Evolutionary conservation across 2,888 invertebrate species (phyloP), one percentile per base, ranked within the genome.

Genomic region (Zelleria hepariella): DNA sequence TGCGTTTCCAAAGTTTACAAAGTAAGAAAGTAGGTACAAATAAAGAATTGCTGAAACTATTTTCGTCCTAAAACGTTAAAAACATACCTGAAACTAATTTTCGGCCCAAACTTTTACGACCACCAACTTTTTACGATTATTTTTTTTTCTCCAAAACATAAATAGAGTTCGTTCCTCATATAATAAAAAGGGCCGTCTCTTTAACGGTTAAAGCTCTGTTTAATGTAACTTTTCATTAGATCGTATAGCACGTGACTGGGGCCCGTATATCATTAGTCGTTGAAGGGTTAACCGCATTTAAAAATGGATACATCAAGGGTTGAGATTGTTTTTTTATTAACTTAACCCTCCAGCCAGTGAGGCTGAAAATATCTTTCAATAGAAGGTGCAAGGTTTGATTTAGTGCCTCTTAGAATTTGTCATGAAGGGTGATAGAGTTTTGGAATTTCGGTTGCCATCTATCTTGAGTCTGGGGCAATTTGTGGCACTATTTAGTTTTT

Each of bases 311-410:
- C 80, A 76, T 76, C 70, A 74, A 67, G 56, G 74, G 75, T 75
- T 75, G 23, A 70, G 67, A 78, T 79, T 73, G 68, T 66, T 77
- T 80, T 78, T 82, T 82, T 82, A 78, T 79, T 76, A 72, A 73
- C 68, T 67, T 65, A 66, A 69, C 74, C 71, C 71, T 68, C 21
- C 26, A 21, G 20, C 15, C 15, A 15, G n/a, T 26, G 55, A 66
- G 70, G 67, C 68, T 72, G 71, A 71, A 76, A 84, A 82, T 78
- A 83, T 64, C 63, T 78, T 81, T 86, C 85, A 82, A 77, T 84
- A 77, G 74, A 74, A n/a, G 65, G 68, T 64, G 65, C 70, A 71
- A 69, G 60, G 65, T 66, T 70, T 77, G 75, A 78, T 77, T 78
- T 78, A 42, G 77, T 79, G 73, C 71, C 66, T 60, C 32, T 58